A percentile compares a stretch with the other conserved stretches of the same genome.
Evolutionary conservation across 2,888 invertebrate species (phyloP).

Genomic region (Alloplasta piceator): DNA sequence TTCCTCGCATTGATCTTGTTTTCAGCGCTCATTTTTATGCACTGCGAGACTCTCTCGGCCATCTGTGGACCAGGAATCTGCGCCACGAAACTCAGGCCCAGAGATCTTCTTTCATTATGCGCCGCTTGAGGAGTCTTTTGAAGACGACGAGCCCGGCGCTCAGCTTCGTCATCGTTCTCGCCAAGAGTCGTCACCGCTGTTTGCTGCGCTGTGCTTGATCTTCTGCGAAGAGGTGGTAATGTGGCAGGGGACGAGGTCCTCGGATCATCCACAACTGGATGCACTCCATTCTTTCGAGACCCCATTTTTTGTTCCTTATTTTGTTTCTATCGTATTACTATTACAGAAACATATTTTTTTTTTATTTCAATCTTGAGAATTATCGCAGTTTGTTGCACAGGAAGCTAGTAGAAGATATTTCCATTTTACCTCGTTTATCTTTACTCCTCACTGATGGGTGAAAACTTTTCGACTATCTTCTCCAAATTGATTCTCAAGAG

Average conservation of each 20-base stretch:
- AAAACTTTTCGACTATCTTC: too few relatives aligned
- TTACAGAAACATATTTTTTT: too few relatives aligned
- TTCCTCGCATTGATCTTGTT: slow-evolving; percentile 93
- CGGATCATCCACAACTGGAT: slow-evolving; percentile 45
- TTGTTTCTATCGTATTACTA: background rate
- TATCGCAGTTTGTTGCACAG: too few relatives aligned
- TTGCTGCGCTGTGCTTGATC: slow-evolving; percentile 48
- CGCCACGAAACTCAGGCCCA: slow-evolving; percentile 68
- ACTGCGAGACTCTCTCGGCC: slow-evolving; percentile 74
- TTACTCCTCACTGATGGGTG: too few relatives aligned
- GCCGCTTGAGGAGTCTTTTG: slow-evolving; percentile 33
- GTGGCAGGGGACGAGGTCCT: background rate
- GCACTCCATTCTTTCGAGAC: slow-evolving; percentile 32
- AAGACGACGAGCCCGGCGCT: slow-evolving; percentile 71
- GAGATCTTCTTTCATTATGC: slow-evolving; percentile 69
- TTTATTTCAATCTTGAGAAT: too few relatives aligned
- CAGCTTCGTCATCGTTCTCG: slow-evolving; percentile 78
- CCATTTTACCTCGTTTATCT: too few relatives aligned
- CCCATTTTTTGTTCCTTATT: slow-evolving; percentile 23
- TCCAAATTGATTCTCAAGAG: too few relatives aligned
- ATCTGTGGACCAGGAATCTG: slow-evolving; percentile 73
- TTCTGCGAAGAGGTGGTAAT: slow-evolving; percentile 66
- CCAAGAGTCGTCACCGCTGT: slow-evolving; percentile 1
- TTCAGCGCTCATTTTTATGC: slow-evolving; percentile 77
- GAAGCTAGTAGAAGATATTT: too few relatives aligned